phyloP scores from a whole-genome alignment of 2,797 vertebrate species.

The Craterocephalus amniculus region DNA sequence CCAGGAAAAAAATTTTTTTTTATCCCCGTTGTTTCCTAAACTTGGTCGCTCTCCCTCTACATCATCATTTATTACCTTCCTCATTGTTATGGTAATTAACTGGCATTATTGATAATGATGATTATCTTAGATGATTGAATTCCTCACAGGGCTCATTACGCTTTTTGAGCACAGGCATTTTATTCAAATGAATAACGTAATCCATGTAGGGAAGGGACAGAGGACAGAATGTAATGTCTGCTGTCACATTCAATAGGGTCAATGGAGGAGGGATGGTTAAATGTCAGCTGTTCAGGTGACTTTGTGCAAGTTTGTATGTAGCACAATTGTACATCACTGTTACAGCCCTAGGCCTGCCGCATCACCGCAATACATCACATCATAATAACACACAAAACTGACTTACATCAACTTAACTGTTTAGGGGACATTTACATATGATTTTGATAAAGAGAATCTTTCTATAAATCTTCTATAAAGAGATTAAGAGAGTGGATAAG shows the following conservation, averaged over 20 bases:
- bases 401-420: conserved; percentile 31
- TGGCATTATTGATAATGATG: conserved; percentile 85
- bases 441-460: conserved; percentile 51
- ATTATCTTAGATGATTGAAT: conserved; percentile 83
- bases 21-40: conserved; percentile 47
- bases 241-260: conserved; percentile 59
- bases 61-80: conserved; percentile 80
- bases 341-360: no score
- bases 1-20: conserved; percentile 45
- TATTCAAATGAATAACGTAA: conserved; percentile 80
- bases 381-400: conserved; percentile 28
- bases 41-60: conserved; percentile 68
- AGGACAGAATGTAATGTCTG: conserved; percentile 71
- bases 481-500: no score
- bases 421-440: conserved; percentile 25
- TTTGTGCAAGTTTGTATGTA: conserved; percentile 23
- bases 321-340: conserved; percentile 27
- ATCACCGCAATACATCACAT: conserved; percentile 23
- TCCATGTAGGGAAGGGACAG: conserved; percentile 69
- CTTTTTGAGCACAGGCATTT: conserved; percentile 76
- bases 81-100: conserved; percentile 85
- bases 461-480: no score
- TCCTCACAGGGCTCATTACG: conserved; percentile 78
- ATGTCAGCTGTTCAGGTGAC: conserved; percentile 54
- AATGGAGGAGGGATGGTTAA: conserved; percentile 57